Percentiles rank a stretch among this genome's conserved stretches.
phyloP scores from a whole-genome alignment of 2,113 vertebrate genomes.

The Engraulis encrasicolus region DNA sequence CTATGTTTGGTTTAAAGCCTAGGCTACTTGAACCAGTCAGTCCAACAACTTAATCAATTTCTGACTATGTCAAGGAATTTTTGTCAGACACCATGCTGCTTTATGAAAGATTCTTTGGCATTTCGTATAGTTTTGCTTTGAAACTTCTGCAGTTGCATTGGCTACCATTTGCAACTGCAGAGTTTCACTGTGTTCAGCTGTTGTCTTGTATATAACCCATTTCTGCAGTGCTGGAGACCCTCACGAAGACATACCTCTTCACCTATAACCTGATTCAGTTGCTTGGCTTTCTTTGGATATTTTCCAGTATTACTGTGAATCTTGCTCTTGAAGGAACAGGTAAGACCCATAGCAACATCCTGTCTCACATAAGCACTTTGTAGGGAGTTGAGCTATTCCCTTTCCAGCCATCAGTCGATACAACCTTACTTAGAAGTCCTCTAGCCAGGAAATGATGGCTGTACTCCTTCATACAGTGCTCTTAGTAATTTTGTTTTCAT shows the following conservation, averaged over 20 bases:
- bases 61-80: too few relatives aligned
- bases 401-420: too few relatives aligned
- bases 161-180: too few relatives aligned
- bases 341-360: conserved; percentile 44
- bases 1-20: too few relatives aligned
- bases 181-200: too few relatives aligned
- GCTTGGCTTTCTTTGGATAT: conserved; percentile 94
- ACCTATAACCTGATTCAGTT: conserved; percentile 97
- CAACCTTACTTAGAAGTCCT: background rate
- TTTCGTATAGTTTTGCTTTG: too few relatives aligned
- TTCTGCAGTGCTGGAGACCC: conserved; percentile 65
- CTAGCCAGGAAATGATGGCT: background rate
- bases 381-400: too few relatives aligned
- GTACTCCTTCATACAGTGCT: background rate
- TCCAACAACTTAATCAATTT: too few relatives aligned
- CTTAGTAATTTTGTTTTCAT: background rate
- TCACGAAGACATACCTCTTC: conserved; percentile 89
- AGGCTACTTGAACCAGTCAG: too few relatives aligned
- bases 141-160: too few relatives aligned
- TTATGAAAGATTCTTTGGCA: too few relatives aligned
- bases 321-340: conserved; percentile 92
- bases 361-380: background rate
- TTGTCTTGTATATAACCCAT: conserved; percentile 26
- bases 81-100: too few relatives aligned
- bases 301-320: conserved; percentile 92